These are phyloP conservation scores for Urocyon cinereoargenteus DNA, from an alignment of 2,797 vertebrate genomes.

Conservation along the genomic window DNA sequence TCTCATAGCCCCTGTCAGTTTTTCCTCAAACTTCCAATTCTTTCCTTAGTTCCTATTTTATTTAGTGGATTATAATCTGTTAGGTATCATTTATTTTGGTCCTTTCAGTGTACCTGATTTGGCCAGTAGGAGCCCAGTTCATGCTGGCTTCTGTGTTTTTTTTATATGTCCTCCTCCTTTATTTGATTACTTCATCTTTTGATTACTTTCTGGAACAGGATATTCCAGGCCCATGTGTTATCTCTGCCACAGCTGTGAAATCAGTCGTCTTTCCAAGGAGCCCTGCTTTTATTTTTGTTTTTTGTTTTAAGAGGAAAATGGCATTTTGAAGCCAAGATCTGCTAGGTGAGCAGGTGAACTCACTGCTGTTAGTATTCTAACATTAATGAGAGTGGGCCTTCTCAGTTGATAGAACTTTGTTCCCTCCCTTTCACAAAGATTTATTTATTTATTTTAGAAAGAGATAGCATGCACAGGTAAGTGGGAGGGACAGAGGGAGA, in stretches of 20 bases:
- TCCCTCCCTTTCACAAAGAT: neutral
- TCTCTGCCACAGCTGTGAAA: neutral
- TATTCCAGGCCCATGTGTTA: neutral
- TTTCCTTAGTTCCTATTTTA: neutral
- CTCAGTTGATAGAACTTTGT: neutral
- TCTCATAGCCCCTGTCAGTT: neutral
- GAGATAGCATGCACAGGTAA: too few relatives aligned
- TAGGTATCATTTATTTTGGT: neutral
- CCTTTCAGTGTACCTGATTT: neutral
- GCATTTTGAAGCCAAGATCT: neutral
- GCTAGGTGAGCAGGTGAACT: neutral
- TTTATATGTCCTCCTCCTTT: neutral
- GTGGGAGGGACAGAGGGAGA: too few relatives aligned
- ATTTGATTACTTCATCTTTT: neutral
- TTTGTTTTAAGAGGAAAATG: neutral
- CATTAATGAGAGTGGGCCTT: neutral
- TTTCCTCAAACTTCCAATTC: neutral
- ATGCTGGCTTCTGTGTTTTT: neutral
- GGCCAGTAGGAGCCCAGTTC: neutral
- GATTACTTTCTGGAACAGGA: neutral
- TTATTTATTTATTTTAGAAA: too few relatives aligned
- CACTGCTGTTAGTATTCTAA: neutral
- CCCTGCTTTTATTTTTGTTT: neutral
- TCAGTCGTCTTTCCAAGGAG: neutral
- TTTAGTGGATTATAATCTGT: neutral